phyloP scores from a whole-genome alignment of 2,797 vertebrate genomes.

The Arnoldichthys spilopterus region DNA sequence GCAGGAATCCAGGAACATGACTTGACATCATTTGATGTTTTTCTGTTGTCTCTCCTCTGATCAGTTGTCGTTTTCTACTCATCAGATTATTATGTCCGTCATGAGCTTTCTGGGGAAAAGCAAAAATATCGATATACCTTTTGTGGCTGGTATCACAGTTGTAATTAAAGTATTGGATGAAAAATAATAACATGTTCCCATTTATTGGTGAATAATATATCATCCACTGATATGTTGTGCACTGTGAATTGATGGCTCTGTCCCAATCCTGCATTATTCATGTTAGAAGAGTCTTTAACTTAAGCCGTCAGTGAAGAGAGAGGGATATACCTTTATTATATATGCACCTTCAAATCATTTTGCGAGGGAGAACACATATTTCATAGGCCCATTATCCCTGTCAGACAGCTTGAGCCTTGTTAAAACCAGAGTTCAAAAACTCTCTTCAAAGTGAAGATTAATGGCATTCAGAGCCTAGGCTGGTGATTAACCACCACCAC shows the following conservation, averaged over 20 bases:
- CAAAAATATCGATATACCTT: background rate
- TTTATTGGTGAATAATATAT: background rate
- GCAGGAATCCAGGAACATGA: constrained; percentile 17
- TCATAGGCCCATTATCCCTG: constrained; percentile 20
- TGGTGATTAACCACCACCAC: constrained; percentile 37
- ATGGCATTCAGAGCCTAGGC: constrained; percentile 57
- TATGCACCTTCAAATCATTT: background rate
- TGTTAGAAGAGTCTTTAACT: background rate
- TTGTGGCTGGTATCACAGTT: no score
- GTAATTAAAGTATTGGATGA: background rate
- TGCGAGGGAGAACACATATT: constrained; percentile 14
- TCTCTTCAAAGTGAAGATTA: constrained; percentile 42
- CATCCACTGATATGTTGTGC: no score
- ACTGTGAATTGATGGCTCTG: constrained; percentile 1
- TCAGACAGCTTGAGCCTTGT: constrained; percentile 15
- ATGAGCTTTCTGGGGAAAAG: background rate
- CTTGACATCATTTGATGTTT: background rate
- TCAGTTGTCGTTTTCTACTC: background rate
- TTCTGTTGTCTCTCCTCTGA: background rate
- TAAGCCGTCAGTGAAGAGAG: background rate
- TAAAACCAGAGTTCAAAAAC: constrained; percentile 16
- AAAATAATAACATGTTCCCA: background rate
- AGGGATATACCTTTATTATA: background rate
- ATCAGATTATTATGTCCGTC: background rate
- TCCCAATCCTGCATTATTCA: background rate